Base-by-base conservation (phyloP, 1,140 invertebrate species). In the Mizuhopecten yessoensis region DNA sequence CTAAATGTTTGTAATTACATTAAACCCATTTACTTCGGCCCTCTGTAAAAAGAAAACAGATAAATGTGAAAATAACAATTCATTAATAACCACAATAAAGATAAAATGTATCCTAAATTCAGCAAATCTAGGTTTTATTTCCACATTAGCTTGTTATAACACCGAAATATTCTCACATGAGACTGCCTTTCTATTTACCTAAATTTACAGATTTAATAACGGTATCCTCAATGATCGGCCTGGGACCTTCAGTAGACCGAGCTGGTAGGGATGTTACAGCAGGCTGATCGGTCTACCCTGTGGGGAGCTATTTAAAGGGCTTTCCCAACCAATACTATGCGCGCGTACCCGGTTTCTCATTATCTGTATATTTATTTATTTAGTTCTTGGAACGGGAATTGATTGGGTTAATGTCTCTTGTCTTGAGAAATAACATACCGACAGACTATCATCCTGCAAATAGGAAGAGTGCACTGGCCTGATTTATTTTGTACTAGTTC, bases 161-260 rank as follows among this genome's bases (percentile, higher is more conserved):
- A 13, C 29, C 57, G 5, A 75, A 75, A 75, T 29, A n/a, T 5
- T 13, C 57, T 75, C 57, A 75, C 57, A 75, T 5, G n/a, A 75
- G 23, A 75, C 57, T 75, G 0, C 29, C 23, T 23, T 5, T 29
- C 57, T 75, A 29, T 75, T 29, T 29, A 75, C 57, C 23, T 75
- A n/a, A n/a, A n/a, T n/a, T n/a, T n/a, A n/a, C n/a, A n/a, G 57
- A 75, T 75, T 75, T 29, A n/a, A 75, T 75, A 23, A 75, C 57
- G 17, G 23, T 75, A 7, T 39, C 36, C 45, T 23, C 45, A 20
- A 49, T 15, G 45, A 20, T 49, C 45, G 20, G 10, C 45, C 11
- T 49, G 45, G 45, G 45, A 49, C 20, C 45, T 49, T n/a, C 45
- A 9, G 45, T 49, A 39, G 13, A 13, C 13, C 13, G 36, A 13